Conservation (phyloP, 2,888 invertebrate genomes). For the Acleris holmiana region DNA sequence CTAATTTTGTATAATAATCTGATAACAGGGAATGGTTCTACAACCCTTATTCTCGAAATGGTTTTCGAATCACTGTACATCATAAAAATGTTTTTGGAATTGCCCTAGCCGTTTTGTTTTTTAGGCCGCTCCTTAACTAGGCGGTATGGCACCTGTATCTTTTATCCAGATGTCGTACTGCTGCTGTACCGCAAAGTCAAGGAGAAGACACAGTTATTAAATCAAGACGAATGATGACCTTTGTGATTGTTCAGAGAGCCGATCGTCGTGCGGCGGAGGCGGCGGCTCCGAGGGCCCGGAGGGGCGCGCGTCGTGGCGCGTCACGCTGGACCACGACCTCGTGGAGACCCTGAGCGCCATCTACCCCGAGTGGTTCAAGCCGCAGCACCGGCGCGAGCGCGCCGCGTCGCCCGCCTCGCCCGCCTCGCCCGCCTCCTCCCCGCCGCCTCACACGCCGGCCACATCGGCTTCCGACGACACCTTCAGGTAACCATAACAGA, state of each 20-base stretch:
- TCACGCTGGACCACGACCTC: slow-evolving; percentile 96
- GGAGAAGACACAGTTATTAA: no score
- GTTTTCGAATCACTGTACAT: no score
- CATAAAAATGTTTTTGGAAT: no score
- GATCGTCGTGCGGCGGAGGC: slow-evolving; percentile 89
- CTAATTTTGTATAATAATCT: no score
- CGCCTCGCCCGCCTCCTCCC: slow-evolving; percentile 49
- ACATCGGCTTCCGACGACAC: slow-evolving; percentile 74
- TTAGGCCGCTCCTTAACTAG: no score
- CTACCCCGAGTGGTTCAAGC: slow-evolving; percentile 97
- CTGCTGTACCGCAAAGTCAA: no score
- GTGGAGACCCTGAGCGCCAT: slow-evolving; percentile 96
- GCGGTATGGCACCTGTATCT: no score
- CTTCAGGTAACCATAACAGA: slow-evolving; percentile 59
- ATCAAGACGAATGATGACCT: background rate
- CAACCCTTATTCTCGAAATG: no score
- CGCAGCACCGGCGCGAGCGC: slow-evolving; percentile 74
- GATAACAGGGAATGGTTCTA: no score
- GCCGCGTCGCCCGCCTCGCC: slow-evolving; percentile 69
- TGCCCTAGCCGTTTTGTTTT: no score
- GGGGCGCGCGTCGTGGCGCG: slow-evolving; percentile 93
- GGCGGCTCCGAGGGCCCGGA: slow-evolving; percentile 90
- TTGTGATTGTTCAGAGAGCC: slow-evolving; percentile 87
- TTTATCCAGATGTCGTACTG: no score
- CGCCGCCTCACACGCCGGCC: slow-evolving; percentile 57